Base-by-base conservation (phyloP, 1,140 invertebrate species). In the Drosophila nebulosa region DNA sequence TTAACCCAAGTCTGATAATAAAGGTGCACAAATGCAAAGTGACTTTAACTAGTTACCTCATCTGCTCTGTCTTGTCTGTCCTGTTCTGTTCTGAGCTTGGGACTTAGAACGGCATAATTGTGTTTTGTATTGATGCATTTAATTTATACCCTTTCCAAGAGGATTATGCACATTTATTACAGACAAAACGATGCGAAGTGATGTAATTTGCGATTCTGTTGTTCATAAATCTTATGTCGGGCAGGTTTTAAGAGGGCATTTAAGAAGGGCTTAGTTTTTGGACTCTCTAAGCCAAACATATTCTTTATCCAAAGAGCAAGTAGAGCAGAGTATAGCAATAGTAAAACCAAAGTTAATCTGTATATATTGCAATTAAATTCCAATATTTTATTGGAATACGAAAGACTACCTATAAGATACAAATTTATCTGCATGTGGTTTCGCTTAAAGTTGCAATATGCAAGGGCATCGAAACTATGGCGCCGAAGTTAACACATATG, bases 1-100 rank as follows among this genome's bases (percentile, higher is more conserved):
- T 55, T 55, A 55, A 55, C 26, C 39, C 26, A 18, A 30, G 26
- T 18, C 52, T 12, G 52, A 55, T 55, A 55, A 55, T 32, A 55
- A 27, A 32, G 26, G 52, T 10, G 7, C 52, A 55, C 52, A 55
- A 55, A 55, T 55, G 16, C 14, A 30, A 55, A 55, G 26, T 55
- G 52, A 55, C 52, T 55, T 26, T 30, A 32, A 30, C 52, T 30
- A 27, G 51, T 22, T 50, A 22, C 7, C 42, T 46, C 3, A 24
- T 36, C 35, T 36, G 18, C 4, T 9, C 39, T 2, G 39, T n/a
- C 39, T 46, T 18, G n/a, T n/a, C n/a, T 14, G 39, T 5, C 18
- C 39, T 46, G 39, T 1, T 46, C 16, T 46, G 6, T 7, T 9
- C 39, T 10, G 7, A 1, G 6, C 39, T 42, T 21, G 39, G 39